These are phyloP conservation scores for Lysandra bellargus DNA, from an alignment of 2,888 invertebrate genomes.

Conservation along the genomic window DNA sequence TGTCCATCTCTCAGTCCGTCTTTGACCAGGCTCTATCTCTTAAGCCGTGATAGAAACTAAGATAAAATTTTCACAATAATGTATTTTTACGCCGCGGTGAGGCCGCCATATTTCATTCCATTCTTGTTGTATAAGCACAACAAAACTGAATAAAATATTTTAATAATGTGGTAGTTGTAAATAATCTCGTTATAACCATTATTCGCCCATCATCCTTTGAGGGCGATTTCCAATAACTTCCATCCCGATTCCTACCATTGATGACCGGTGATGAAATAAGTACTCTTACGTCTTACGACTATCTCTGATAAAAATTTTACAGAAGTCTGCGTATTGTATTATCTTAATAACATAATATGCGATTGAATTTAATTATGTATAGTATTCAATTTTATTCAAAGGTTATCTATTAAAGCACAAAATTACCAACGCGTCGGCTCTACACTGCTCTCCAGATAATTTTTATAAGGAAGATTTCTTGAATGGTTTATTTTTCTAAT, in stretches of 20 bases:
- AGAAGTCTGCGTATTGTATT: not conserved
- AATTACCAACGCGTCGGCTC: constrained; percentile 7
- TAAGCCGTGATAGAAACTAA: not conserved
- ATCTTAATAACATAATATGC: not conserved
- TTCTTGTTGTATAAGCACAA: not conserved
- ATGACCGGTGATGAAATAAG: not conserved
- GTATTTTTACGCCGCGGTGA: not conserved
- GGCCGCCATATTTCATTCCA: no score
- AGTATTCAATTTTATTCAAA: no score
- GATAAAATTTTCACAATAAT: not conserved
- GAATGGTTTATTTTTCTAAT: constrained; percentile 75
- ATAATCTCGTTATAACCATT: not conserved
- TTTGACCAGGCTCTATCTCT: not conserved
- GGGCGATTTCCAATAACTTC: not conserved
- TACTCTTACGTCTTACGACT: no score
- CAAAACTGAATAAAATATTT: not conserved
- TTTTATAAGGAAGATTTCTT: constrained; percentile 70
- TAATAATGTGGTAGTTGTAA: no score
- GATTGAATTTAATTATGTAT: no score
- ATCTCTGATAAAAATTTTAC: not conserved
- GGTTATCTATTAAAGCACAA: not conserved
- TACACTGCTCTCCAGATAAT: constrained; percentile 37
- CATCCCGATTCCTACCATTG: no score
- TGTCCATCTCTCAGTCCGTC: not conserved
- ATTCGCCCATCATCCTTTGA: not conserved